These are phyloP conservation scores for Noctua comes DNA, from an alignment of 2,888 invertebrate species.

Conservation along the genomic window DNA sequence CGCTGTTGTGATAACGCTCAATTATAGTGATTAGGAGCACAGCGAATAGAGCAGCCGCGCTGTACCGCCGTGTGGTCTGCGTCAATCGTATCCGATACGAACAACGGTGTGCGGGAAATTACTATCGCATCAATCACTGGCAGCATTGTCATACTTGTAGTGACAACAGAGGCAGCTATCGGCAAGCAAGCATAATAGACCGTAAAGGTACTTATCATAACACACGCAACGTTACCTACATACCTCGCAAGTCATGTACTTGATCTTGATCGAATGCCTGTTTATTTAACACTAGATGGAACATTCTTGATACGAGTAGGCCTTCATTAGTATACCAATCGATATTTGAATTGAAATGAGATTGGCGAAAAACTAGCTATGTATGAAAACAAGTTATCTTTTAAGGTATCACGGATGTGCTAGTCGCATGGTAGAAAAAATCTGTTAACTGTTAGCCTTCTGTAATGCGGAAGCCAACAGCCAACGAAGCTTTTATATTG, in stretches of 20 bases:
- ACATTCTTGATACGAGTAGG: conserved; percentile 17
- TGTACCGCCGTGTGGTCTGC: conserved; percentile 77
- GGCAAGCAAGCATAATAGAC: conserved; percentile 67
- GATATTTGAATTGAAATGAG: conserved; percentile 20
- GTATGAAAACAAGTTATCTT: conserved; percentile 17
- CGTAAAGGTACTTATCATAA: conserved; percentile 64
- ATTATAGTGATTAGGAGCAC: conserved; percentile 83
- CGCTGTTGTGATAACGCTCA: conserved; percentile 77
- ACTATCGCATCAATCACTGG: conserved; percentile 87
- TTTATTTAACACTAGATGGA: conserved; percentile 27
- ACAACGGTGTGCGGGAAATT: conserved; percentile 87
- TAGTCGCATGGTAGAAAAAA: conserved; percentile 35
- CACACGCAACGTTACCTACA: conserved; percentile 54
- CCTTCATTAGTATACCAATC: conserved; percentile 12
- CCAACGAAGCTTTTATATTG: conserved; percentile 70
- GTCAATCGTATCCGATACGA: conserved; percentile 87
- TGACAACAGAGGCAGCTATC: conserved; percentile 74
- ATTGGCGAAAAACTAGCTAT: conserved; percentile 21
- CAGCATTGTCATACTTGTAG: conserved; percentile 84
- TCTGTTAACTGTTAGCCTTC: conserved; percentile 45
- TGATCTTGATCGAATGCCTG: conserved; percentile 56
- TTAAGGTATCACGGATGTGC: conserved; percentile 37
- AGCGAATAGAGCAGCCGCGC: conserved; percentile 71
- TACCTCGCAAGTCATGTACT: conserved; percentile 47
- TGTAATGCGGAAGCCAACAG: conserved; percentile 67